Conservation (phyloP, 53 echinoderm and acorn worm species). For the Stichopus horrens region DNA sequence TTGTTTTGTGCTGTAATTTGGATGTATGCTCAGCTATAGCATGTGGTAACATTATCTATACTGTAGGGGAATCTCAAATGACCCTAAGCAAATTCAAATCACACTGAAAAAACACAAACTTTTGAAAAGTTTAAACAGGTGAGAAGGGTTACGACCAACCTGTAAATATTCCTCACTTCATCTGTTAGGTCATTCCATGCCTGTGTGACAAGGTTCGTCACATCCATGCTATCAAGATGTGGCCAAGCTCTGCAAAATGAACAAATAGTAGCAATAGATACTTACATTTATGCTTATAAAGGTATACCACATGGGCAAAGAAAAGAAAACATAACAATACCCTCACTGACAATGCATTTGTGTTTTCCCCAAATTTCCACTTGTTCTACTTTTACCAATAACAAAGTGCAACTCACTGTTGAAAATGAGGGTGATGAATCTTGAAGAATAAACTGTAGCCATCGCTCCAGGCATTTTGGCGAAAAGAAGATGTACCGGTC, state of each 20-base stretch:
- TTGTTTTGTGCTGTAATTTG: no score
- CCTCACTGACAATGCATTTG: no score
- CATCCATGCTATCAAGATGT: conserved; percentile 71
- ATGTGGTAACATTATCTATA: no score
- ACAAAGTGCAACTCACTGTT: conserved; percentile 58
- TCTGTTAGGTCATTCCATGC: conserved; percentile 80
- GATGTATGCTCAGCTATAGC: no score
- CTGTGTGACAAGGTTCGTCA: conserved; percentile 71
- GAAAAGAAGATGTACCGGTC: neutral
- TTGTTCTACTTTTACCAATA: neutral
- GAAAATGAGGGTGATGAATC: conserved; percentile 72
- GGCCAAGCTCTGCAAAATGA: conserved; percentile 77
- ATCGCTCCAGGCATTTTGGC: conserved; percentile 7
- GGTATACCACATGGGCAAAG: no score
- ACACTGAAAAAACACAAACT: neutral
- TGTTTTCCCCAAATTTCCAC: no score
- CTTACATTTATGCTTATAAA: no score
- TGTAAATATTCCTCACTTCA: conserved; percentile 71
- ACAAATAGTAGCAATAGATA: no score
- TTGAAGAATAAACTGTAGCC: conserved; percentile 86
- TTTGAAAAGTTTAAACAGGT: neutral
- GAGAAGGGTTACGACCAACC: conserved; percentile 46
- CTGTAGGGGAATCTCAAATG: no score
- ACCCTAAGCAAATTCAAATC: no score
- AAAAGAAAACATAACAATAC: no score